These are phyloP conservation scores for Lysiphlebus fabarum DNA, from an alignment of 1,140 invertebrate species.

Conservation along the genomic window DNA sequence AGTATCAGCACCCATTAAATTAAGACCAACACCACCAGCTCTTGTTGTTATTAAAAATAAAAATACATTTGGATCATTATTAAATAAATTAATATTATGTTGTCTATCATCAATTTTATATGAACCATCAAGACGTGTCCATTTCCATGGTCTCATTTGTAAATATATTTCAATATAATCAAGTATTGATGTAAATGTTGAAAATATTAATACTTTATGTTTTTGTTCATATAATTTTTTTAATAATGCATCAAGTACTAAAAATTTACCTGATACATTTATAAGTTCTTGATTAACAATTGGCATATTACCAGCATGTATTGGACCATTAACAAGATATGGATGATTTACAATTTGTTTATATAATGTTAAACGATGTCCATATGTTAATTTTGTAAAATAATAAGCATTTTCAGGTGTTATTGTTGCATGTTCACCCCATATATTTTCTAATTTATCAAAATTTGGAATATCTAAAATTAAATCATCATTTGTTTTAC, in stretches of 20 bases:
- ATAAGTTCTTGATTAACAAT: constrained; percentile 60
- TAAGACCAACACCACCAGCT: constrained; percentile 69
- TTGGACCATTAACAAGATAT: constrained; percentile 63
- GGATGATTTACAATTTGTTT: constrained; percentile 72
- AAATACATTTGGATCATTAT: constrained; percentile 55
- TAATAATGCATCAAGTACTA: constrained; percentile 67
- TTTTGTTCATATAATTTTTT: constrained; percentile 57
- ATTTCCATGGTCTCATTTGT: constrained; percentile 55
- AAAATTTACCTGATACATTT: constrained; percentile 64
- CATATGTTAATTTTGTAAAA: constrained; percentile 16
- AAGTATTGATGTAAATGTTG: constrained; percentile 66
- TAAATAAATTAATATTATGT: constrained; percentile 58
- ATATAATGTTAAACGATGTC: constrained; percentile 53
- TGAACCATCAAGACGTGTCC: constrained; percentile 66
- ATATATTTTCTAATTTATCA: too few relatives aligned
- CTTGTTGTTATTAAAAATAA: constrained; percentile 64
- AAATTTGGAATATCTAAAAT: too few relatives aligned
- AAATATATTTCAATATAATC: constrained; percentile 71
- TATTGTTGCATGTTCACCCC: too few relatives aligned
- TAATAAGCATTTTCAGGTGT: constrained; percentile 26
- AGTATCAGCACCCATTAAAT: constrained; percentile 72
- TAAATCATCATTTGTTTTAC: too few relatives aligned
- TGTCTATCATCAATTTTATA: constrained; percentile 44
- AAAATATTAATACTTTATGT: constrained; percentile 74
- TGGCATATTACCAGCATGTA: constrained; percentile 19